These are phyloP conservation scores for Gastracanthus pulcherrimus DNA, from an alignment of 2,888 invertebrate genomes.

Conservation along the genomic window DNA sequence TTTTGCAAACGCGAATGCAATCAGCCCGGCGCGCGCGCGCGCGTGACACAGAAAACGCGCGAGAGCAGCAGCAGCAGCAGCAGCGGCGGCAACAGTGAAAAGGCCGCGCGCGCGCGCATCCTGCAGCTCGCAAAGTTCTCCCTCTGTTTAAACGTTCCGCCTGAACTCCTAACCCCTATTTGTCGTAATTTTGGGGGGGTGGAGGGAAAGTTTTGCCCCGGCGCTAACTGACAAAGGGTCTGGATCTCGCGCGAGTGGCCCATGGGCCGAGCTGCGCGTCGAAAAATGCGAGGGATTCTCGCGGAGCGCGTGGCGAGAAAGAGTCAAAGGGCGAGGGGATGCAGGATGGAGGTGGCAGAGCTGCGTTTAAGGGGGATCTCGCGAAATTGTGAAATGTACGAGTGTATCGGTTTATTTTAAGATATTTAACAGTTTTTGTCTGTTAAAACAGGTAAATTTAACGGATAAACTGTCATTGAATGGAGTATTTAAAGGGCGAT, in stretches of 20 bases:
- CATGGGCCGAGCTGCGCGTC: background rate
- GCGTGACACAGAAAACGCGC: background rate
- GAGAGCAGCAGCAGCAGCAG: too few species aligned
- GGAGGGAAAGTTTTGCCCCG: conserved; percentile 42
- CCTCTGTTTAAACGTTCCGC: conserved; percentile 50
- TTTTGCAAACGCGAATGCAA: too few species aligned
- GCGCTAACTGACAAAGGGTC: conserved; percentile 28
- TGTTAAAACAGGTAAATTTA: too few species aligned
- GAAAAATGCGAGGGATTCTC: background rate
- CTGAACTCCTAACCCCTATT: conserved; percentile 52
- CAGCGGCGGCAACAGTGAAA: conserved; percentile 8
- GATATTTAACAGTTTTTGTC: too few species aligned
- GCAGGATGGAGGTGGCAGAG: too few species aligned
- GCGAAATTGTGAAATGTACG: too few species aligned
- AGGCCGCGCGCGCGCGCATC: background rate
- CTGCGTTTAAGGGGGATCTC: too few species aligned
- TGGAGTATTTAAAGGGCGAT: too few species aligned
- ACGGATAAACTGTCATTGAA: too few species aligned
- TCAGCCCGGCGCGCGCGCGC: background rate
- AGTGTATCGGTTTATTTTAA: too few species aligned
- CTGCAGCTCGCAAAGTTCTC: too few species aligned
- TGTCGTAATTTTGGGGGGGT: conserved; percentile 46
- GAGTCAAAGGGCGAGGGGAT: background rate
- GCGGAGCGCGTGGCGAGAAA: background rate
- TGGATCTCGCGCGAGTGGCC: background rate